Evolutionary conservation across 37 sponge, comb jelly and placozoan genomes (phyloP).

Genomic region (Eunapius fragilis): DNA sequence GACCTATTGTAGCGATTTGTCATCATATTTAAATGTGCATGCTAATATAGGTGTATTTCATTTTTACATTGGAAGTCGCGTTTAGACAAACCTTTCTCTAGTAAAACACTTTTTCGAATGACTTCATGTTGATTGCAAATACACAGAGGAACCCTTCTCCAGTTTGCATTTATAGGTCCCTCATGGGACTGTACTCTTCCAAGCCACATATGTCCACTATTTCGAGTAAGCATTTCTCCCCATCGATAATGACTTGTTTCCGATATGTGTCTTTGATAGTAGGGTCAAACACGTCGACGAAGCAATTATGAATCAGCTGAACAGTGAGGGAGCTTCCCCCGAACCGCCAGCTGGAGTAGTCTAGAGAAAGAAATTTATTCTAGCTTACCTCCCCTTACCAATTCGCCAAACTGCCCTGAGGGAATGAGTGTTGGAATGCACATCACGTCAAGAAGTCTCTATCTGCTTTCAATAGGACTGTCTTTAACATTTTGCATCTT

Average conservation of each 20-base stretch:
- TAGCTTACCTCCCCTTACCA: too few species aligned
- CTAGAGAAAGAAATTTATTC: too few species aligned
- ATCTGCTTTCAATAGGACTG: too few species aligned
- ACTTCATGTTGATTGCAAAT: conserved; percentile 93
- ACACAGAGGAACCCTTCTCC: conserved; percentile 97
- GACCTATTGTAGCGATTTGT: too few species aligned
- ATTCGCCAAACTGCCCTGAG: too few species aligned
- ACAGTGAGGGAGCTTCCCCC: conserved; percentile 95
- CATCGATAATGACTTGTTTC: conserved; percentile 80
- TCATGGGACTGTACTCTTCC: conserved; percentile 96
- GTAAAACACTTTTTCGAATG: conserved; percentile 96
- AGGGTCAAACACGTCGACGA: conserved; percentile 74
- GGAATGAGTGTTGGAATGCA: too few species aligned
- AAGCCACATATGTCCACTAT: conserved; percentile 93
- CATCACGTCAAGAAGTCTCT: too few species aligned
- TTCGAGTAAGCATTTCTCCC: conserved; percentile 83
- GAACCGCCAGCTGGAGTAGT: conserved; percentile 96
- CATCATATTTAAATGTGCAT: too few species aligned
- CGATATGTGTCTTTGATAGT: conserved; percentile 76
- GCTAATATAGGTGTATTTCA: too few species aligned
- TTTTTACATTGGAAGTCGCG: too few species aligned
- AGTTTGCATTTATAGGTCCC: conserved; percentile 98
- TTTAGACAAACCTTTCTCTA: too few species aligned
- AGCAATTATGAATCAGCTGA: conserved; percentile 95
- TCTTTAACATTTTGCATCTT: too few species aligned